A percentile compares a stretch with the other conserved stretches of the same genome.
phyloP scores from a whole-genome alignment of 2,888 invertebrate genomes.

The Salticus scenicus region DNA sequence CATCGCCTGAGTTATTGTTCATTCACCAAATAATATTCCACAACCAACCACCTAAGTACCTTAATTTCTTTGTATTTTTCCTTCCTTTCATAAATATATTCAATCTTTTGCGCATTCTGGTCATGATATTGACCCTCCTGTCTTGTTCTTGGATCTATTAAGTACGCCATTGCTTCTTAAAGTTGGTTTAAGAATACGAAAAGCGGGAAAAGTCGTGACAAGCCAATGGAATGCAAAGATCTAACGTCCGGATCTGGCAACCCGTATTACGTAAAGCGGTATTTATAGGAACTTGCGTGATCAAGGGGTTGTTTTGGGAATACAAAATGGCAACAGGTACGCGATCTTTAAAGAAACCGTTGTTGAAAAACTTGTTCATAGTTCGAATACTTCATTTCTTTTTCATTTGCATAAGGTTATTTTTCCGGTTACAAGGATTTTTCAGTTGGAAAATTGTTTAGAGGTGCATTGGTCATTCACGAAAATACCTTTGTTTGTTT shows the following conservation, averaged over 20 bases:
- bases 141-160: not conserved
- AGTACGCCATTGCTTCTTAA: not conserved
- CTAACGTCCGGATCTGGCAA: not conserved
- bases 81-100: not conserved
- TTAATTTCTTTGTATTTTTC: too few relatives aligned
- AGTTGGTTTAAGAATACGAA: not conserved
- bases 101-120: not conserved
- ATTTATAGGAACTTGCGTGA: slow-evolving; percentile 10
- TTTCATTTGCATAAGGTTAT: not conserved
- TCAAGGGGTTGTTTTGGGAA: not conserved
- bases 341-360: not conserved
- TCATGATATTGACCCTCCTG: slow-evolving; percentile 2
- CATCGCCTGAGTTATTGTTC: too few relatives aligned
- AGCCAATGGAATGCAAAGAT: not conserved
- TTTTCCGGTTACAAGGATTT: not conserved
- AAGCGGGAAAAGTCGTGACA: not conserved
- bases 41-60: too few relatives aligned
- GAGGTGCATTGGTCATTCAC: too few relatives aligned
- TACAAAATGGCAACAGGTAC: not conserved
- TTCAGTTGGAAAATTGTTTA: not conserved
- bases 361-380: not conserved
- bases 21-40: too few relatives aligned
- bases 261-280: slow-evolving; percentile 9
- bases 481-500: too few relatives aligned
- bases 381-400: not conserved